Conservation (phyloP, 92 coral and sea anemone genomes). For the Bergia puertoricense region DNA sequence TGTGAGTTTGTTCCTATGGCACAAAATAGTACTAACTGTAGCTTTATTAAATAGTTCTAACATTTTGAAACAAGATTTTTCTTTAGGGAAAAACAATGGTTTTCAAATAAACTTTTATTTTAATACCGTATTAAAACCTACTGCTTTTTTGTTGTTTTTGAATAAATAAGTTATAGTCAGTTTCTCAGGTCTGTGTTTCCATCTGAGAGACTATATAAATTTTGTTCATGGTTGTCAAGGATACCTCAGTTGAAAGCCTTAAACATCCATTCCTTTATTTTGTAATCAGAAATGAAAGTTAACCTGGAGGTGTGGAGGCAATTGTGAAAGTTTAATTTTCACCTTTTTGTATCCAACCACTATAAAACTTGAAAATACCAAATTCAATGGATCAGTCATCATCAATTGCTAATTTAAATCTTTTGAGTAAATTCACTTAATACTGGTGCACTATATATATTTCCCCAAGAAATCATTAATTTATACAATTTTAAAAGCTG, state of each 20-base stretch:
- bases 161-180: neutral
- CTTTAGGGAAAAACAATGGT: neutral
- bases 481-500: neutral
- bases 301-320: neutral
- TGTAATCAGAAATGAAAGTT: constrained; percentile 17
- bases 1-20: constrained; percentile 4
- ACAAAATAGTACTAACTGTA: neutral
- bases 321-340: constrained; percentile 19
- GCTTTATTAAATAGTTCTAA: neutral
- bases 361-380: constrained; percentile 13
- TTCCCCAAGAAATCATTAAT: neutral
- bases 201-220: neutral
- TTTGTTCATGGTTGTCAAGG: constrained; percentile 36
- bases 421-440: constrained; percentile 8
- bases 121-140: too few relatives aligned
- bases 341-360: constrained; percentile 16
- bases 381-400: neutral
- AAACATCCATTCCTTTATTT: constrained; percentile 23
- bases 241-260: constrained; percentile 1
- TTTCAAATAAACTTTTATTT: too few relatives aligned
- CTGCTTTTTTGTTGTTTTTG: too few relatives aligned
- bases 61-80: neutral
- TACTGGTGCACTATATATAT: neutral
- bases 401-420: neutral
- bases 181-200: too few relatives aligned